phyloP scores from a whole-genome alignment of 1,140 invertebrate genomes.

The Stegodyphus dumicola region DNA sequence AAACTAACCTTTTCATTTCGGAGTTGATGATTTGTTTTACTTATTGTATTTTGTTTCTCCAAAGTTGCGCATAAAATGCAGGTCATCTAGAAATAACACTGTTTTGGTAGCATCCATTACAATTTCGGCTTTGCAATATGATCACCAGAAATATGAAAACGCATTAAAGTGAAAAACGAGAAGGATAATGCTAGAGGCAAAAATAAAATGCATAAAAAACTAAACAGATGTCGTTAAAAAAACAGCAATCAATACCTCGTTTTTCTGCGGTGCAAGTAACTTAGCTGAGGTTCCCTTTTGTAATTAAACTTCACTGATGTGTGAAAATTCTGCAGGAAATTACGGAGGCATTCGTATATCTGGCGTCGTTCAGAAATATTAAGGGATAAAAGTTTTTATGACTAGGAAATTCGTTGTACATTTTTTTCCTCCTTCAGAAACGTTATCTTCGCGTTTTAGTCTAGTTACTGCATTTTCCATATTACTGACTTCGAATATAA shows the following conservation, averaged over 20 bases:
- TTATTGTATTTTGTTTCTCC: neutral
- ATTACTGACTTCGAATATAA: no score
- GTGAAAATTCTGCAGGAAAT: conserved; percentile 15
- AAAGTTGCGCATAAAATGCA: neutral
- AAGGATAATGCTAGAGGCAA: no score
- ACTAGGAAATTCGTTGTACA: no score
- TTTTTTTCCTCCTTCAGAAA: no score
- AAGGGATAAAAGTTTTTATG: neutral
- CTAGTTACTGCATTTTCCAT: no score
- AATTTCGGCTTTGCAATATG: no score
- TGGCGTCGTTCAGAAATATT: neutral
- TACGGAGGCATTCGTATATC: neutral
- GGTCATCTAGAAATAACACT: no score
- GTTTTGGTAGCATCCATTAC: no score
- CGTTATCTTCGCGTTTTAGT: no score
- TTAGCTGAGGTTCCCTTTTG: neutral
- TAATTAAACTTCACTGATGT: conserved; percentile 10
- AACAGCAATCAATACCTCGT: neutral
- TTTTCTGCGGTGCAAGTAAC: neutral
- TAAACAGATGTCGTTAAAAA: neutral
- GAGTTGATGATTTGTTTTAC: no score
- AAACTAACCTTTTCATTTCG: no score
- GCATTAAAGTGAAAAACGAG: neutral
- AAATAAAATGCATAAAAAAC: no score
- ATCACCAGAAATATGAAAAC: neutral